Evolutionary conservation across 2,888 invertebrate genomes (phyloP), one percentile per base, ranked within the genome.

Genomic region (Scaeva pyrastri): DNA sequence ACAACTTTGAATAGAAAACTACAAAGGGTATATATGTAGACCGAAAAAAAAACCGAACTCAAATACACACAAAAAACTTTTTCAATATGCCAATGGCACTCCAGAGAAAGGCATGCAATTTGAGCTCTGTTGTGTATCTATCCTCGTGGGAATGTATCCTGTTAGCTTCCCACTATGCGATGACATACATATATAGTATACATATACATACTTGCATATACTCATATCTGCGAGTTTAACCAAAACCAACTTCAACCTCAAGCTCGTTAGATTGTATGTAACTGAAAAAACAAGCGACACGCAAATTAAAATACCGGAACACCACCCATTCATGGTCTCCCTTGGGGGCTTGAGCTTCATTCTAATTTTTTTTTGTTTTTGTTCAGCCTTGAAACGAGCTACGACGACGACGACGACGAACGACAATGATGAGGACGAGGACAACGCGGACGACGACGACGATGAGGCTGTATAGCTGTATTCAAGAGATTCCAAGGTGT

Each of bases 241-340:
- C 31, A 31, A 31, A 31, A 31, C 6, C 31, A 31, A 31, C 2
- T 31, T 23, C 75, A 56, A 41, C 64, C 58, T 60, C 45, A 43
- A 43, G 58, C 72, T 68, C 68, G 68, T 68, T 68, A 36, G 36
- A 66, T 16, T 68, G 21, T 76, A 23, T 72, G 66, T 19, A 72
- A 62, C 31, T 41, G 71, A 74, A 75, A 84, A 74, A 64, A 83
- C 74, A 83, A 84, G 43, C 50, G 71, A 75, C 56, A 72, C 71
- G 26, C 84, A 84, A 84, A 84, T 84, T 84, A 84, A 84, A 84
- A 84, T 84, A 75, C 79, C 84, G 79, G 79, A 84, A 84, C 43
- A 58, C 78, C 55, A 71, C 36, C 64, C 70, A 60, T n/a, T 48
- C 19, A 31, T 50, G 48, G 68, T 52, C 23, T 55, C 41, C 58